Evolutionary conservation across 2,888 invertebrate species (phyloP), one percentile per base, ranked within the genome.

Genomic region (Sussaba pulchella): DNA sequence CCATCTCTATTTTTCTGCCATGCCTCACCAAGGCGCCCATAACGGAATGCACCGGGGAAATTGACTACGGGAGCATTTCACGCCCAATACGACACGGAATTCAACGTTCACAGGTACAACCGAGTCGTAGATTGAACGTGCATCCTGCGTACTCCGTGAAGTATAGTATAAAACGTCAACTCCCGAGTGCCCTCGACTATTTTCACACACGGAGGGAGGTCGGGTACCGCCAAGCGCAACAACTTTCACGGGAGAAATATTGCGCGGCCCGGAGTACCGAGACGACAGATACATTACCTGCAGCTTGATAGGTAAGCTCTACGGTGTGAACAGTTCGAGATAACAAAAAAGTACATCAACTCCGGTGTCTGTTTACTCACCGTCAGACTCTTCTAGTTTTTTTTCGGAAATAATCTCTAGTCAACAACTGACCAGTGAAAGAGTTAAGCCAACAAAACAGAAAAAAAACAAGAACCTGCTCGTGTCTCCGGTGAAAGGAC

Each of bases 1-100:
- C 36, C 1, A 36, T 36, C 31, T 10, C n/a, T 41, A 26, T 52
- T 54, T 54, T 41, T 26, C 36, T 76, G 31, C 21, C 31, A 26
- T 12, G 17, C 31, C 2, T 64, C 14, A 26, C 12, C 14, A 24
- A 21, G 52, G 14, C 5, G 12, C 2, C 24, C 5, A 10, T 39
- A 82, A 77, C n/a, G 81, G 83, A 87, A 87, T 86, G 83, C 85
- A 85, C 82, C 61, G 41, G 85, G 87, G 84, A 87, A 87, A 88
- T 88, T 85, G 84, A 85, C 79, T 82, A 70, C 47, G 54, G 59
- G 75, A 77, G 79, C 78, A 82, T 81, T 85, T 82, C 79, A 76
- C 74, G 50, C 72, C 64, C 66, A 64, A 78, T 69, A 59, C 41
- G 63, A 70, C 71, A 57, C 14, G 73, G 78, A 83, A 83, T 78